Evolutionary conservation across 2,888 invertebrate species (phyloP), one percentile per base, ranked within the genome.

Genomic region (Silvanus unidentatus): DNA sequence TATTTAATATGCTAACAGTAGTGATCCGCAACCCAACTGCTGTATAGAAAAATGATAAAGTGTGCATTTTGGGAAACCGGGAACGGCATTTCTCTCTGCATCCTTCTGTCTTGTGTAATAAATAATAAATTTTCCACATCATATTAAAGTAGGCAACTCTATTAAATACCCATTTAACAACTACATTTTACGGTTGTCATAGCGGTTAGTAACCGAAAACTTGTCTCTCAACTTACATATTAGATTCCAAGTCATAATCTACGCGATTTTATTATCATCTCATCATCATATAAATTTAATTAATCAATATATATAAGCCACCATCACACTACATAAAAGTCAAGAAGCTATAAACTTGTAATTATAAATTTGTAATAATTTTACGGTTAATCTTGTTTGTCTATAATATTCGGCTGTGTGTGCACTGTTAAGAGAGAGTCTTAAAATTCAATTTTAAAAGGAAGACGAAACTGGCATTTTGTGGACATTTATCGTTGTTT

Each of bases 171-270:
- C 45, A 43, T 42, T 43, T 48, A 49, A 46, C 48, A 49, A 47
- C 50, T 49, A 50, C 53, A 53, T 55, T 55, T 55, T 47, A 55
- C 53, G 48, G 48, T 45, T 50, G 51, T 55, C 51, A 50, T 16
- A 16, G 38, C 3, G 14, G 38, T 48, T 50, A 44, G 34, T 49
- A 52, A 49, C 50, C 35, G 40, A 44, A 51, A 42, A 52, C 48
- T 22, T 8, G 22, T 22, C 51, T 53, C 45, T 44, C 47, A 44
- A 48, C 39, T 37, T 51, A 44, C 39, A 47, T 43, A 22, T 22
- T 22, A 22, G 22, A 22, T 8, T 5, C 8, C 4, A 29, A 43
- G 36, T 45, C 49, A 44, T 54, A 54, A 55, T 43, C 50, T 52
- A 47, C 29, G 39, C 44, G 22, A 40, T 45, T 55, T 55, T 55